Percentiles rank a stretch among this genome's conserved stretches.
Conservation (phyloP, 2,797 vertebrate genomes). For the Phyllotis vaccarum region DNA sequence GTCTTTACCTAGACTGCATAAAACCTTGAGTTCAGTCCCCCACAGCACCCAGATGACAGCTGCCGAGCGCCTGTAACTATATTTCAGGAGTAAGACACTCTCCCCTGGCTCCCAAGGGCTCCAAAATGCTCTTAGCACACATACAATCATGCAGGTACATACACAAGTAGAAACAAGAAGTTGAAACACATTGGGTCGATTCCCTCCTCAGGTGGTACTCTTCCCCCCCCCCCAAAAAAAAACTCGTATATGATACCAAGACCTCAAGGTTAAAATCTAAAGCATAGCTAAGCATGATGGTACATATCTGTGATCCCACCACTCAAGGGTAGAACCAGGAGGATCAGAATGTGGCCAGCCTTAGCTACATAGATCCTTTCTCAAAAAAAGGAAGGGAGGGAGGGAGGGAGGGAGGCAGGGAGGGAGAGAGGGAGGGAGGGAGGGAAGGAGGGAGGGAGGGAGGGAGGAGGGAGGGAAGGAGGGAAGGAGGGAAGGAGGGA, state of each 20-base stretch:
- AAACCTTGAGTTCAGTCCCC: background rate
- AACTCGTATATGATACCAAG: conserved; percentile 28
- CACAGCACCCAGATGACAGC: background rate
- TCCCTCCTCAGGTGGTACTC: conserved; percentile 9
- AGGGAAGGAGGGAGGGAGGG: background rate
- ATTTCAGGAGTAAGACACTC: background rate
- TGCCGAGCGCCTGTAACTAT: background rate
- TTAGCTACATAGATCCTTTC: background rate
- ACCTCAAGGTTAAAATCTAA: conserved; percentile 56
- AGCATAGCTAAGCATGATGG: background rate
- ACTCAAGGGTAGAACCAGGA: background rate
- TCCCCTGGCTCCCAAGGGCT: background rate
- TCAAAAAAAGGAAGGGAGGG: background rate
- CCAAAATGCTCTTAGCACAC: background rate
- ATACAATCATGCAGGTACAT: background rate
- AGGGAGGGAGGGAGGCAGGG: background rate
- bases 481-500: background rate
- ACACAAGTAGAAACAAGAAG: background rate
- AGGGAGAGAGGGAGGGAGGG: background rate
- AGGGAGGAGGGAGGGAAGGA: background rate
- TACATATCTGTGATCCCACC: background rate
- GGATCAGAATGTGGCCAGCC: background rate
- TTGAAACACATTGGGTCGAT: background rate
- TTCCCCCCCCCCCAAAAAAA: background rate
- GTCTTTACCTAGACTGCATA: background rate